A percentile compares a stretch with the other conserved stretches of the same genome.
phyloP scores from a whole-genome alignment of 2,113 vertebrate species.

The Cebidichthys violaceus region DNA sequence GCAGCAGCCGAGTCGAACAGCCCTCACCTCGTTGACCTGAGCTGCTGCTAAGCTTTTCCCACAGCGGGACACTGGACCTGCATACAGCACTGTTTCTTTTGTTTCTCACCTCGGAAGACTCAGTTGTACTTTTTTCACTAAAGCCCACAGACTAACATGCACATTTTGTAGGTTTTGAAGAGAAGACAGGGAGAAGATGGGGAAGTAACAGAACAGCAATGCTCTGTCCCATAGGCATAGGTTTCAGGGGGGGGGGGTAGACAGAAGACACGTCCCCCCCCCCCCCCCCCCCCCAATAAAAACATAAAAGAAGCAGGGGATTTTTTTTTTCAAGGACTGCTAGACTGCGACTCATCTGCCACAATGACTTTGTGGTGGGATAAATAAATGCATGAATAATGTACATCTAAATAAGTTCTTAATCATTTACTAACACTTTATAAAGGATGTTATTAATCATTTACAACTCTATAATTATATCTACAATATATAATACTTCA shows the following conservation, averaged over 20 bases:
- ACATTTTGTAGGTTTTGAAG: not conserved
- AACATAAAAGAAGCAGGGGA: too few species aligned
- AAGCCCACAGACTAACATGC: constrained; percentile 15
- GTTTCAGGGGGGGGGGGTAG: not conserved
- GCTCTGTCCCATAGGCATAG: not conserved
- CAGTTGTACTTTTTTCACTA: constrained; percentile 5
- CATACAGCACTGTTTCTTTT: constrained; percentile 47
- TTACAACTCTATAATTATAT: too few species aligned
- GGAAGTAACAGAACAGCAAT: not conserved
- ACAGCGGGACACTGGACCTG: constrained; percentile 56
- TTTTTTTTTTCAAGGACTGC: too few species aligned
- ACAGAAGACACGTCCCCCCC: too few species aligned
- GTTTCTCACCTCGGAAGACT: constrained; percentile 47
- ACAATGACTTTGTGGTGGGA: too few species aligned
- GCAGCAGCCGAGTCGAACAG: constrained; percentile 72
- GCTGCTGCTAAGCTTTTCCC: constrained; percentile 74
- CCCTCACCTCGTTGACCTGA: constrained; percentile 75
- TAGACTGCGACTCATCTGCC: too few species aligned
- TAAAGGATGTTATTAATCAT: too few species aligned
- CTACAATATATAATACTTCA: too few species aligned
- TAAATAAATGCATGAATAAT: too few species aligned
- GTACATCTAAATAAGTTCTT: too few species aligned
- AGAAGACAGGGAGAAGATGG: not conserved
- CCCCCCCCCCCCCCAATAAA: too few species aligned
- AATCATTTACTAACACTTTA: too few species aligned